Evolutionary conservation across 2,797 vertebrate genomes (phyloP).

Genomic region (Morus bassanus): DNA sequence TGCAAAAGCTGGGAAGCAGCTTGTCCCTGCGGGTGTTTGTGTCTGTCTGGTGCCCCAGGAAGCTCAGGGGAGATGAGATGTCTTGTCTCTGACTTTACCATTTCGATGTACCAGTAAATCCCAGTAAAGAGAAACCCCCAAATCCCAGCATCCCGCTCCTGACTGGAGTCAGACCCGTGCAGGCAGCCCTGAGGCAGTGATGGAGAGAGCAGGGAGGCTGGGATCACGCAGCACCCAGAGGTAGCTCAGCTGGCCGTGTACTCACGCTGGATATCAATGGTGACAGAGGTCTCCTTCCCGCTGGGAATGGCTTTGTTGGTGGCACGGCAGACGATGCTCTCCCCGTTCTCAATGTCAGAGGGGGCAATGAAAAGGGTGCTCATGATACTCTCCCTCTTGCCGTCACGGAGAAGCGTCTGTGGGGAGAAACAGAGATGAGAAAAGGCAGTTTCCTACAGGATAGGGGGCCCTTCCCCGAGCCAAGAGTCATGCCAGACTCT

Average conservation of each 20-base stretch:
- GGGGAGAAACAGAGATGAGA: not conserved
- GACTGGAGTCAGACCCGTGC: fast-evolving
- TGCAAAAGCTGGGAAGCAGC: not conserved
- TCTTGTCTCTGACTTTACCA: not conserved
- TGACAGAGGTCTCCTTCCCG: conserved; percentile 94
- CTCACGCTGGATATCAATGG: conserved; percentile 98
- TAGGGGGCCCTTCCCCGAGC: not conserved
- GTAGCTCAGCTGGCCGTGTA: fast-evolving
- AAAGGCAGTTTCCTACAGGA: not conserved
- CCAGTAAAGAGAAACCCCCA: not conserved
- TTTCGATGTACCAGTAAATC: not conserved
- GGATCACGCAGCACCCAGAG: not conserved
- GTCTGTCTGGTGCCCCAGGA: not conserved
- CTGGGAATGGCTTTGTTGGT: conserved; percentile 95
- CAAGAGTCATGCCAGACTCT: not conserved
- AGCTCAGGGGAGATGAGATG: not conserved
- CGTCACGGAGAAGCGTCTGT: conserved; percentile 89
- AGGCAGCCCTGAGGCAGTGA: fast-evolving
- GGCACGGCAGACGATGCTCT: conserved; percentile 91
- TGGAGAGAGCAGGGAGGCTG: fast-evolving
- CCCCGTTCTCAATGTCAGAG: conserved; percentile 91
- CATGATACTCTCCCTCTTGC: conserved; percentile 91
- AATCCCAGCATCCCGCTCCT: not conserved
- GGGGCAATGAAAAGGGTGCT: conserved; percentile 93
- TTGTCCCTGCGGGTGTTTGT: fast-evolving